Base-by-base conservation (phyloP, 2,113 vertebrate species). In the Drymodes brunneopygia region DNA sequence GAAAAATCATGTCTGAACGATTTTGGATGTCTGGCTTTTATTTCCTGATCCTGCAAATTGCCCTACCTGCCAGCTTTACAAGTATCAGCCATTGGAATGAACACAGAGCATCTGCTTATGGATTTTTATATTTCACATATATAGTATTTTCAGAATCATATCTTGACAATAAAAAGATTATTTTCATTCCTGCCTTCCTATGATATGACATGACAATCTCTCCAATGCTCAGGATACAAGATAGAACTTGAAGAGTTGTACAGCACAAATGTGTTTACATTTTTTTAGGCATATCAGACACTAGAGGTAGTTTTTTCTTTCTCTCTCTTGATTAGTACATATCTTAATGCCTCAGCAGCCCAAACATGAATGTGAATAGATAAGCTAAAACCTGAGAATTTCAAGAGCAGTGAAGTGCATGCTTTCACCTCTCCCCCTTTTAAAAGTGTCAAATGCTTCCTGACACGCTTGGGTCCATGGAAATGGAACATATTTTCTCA, bases 401-500 rank as follows among this genome's bases (percentile, higher is more conserved):
- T 95, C 85, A 62, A 90, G 91, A 97, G 93, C 47, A 36, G 35
- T 84, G n/a, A 88, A 93, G 44, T 44, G 31, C 40, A 48, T 54
- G 81, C 57, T 93, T 88, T 88, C 45, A 58, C 92, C 88, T 88
- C 85, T 91, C 94, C 65, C 51, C 69, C 92, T 94, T 97, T 97
- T 95, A 92, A 95, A 98, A 98, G 88, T 95, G 96, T 98, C 97
- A 97, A 85, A 96, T 94, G 67, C 96, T 98, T 98, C 97, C 97
- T 97, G 92, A 96, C 97, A 95, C 3, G 29, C 96, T 96, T 92
- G 96, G 97, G 95, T 96, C 71, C 93, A 72, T 97, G 95, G 95
- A 98, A 97, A 97, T 97, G 97, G 97, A 98, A 98, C 95, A 97
- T 98, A 97, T 97, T 98, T 98, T 96, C 98, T 98, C 97, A 98